Percentiles rank a stretch among this genome's conserved stretches.
phyloP scores from a whole-genome alignment of 2,888 invertebrate genomes.

The Leptarthrus brevirostris region DNA sequence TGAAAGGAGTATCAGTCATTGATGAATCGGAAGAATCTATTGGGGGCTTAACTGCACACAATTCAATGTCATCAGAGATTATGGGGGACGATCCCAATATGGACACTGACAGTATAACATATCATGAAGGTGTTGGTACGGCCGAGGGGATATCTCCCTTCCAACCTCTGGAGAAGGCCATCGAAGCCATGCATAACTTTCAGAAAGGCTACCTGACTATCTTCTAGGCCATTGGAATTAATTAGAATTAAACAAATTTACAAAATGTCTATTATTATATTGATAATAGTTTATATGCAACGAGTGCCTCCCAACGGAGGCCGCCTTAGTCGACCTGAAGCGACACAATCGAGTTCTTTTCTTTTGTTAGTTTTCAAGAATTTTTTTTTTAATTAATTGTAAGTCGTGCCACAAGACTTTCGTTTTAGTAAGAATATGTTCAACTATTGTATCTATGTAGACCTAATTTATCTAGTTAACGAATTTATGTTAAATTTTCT shows the following conservation, averaged over 20 bases:
- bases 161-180: constrained; percentile 20
- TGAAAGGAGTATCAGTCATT: background rate
- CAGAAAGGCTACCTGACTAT: constrained; percentile 5
- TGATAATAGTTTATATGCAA: constrained; percentile 38
- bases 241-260: constrained; percentile 28
- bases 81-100: constrained; percentile 1
- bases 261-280: constrained; percentile 34
- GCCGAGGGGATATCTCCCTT: background rate
- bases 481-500: constrained; percentile 25
- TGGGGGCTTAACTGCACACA: background rate
- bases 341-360: background rate
- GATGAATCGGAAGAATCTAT: background rate
- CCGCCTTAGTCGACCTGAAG: constrained; percentile 17
- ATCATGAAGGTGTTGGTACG: background rate
- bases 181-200: constrained; percentile 19
- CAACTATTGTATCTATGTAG: constrained; percentile 2
- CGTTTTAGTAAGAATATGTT: constrained; percentile 15
- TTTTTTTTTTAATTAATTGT: constrained; percentile 13
- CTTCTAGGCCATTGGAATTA: constrained; percentile 21
- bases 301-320: constrained; percentile 13
- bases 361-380: constrained; percentile 24
- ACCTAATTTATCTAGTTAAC: constrained; percentile 34
- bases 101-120: background rate
- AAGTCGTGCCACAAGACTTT: constrained; percentile 52
- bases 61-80: background rate